Percentiles rank a stretch among this genome's conserved stretches.
Conservation (phyloP, 2,797 vertebrate genomes). For the Odontamblyopus lacepedii region DNA sequence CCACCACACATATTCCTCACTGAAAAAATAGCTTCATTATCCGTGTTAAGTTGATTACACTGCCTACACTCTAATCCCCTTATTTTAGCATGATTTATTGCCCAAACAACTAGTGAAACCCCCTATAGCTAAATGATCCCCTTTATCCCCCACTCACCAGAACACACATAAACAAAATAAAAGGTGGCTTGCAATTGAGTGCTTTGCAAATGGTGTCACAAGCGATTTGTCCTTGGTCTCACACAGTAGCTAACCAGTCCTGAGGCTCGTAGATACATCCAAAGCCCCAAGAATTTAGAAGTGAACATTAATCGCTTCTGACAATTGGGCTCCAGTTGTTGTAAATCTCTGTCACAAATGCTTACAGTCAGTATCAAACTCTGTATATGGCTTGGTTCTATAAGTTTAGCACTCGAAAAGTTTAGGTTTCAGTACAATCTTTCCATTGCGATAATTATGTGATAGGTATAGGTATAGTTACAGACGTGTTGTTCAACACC, state of each 20-base stretch:
- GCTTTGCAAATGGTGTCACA: conserved; percentile 85
- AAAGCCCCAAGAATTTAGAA: conserved; percentile 75
- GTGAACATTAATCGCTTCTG: conserved; percentile 83
- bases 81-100: conserved; percentile 55
- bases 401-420: conserved; percentile 38
- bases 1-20: background rate
- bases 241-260: conserved; percentile 81
- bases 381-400: conserved; percentile 59
- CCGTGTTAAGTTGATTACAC: conserved; percentile 47
- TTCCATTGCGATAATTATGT: conserved; percentile 8
- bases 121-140: conserved; percentile 40
- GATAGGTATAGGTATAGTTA: background rate
- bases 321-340: conserved; percentile 80
- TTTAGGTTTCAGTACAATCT: conserved; percentile 21
- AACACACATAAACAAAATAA: conserved; percentile 53
- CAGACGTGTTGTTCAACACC: background rate
- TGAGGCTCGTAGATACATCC: conserved; percentile 70
- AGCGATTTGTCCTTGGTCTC: conserved; percentile 78
- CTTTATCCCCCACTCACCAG: conserved; percentile 12
- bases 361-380: conserved; percentile 77
- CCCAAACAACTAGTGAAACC: conserved; percentile 43
- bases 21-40: conserved; percentile 49
- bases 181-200: conserved; percentile 78
- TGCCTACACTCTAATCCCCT: conserved; percentile 40
- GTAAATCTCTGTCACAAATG: conserved; percentile 80